Base-by-base conservation (phyloP, 2,888 invertebrate species). In the Homarus gammarus region DNA sequence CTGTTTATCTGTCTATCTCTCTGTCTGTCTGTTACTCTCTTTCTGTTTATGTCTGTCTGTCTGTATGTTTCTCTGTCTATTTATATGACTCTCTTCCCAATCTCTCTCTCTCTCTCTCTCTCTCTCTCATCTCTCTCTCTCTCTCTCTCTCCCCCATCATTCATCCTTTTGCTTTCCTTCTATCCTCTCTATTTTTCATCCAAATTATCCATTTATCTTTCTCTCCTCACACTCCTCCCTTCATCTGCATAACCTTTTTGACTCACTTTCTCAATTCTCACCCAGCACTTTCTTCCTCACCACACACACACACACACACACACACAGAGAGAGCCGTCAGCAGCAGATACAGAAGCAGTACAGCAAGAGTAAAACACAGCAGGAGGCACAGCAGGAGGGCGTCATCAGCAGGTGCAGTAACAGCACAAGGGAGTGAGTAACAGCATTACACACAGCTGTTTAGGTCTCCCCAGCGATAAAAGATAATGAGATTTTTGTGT, bases 21-120 rank as follows among this genome's bases (percentile, higher is more conserved):
- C 72, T 70, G 12, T 70, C 72, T 70, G 31, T 70, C 72, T 70
- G 38, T 70, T 18, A 27, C 33, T 70, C 38, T 38, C 72, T 33
- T 12, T 70, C 33, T 70, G 12, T 36, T 31, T 36, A 8, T 33
- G 22, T 70, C 72, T 70, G 22, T 70, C 72, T 70, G 22, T 70
- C 72, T 70, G 22, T 70, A 12, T 70, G 22, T 70, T 31, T 70
- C 72, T 70, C 72, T 70, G 22, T 70, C 72, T 70, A 12, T 70
- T 31, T 70, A 12, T 70, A 2, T 56, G 12, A 12, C 22, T 18
- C 56, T 56, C 56, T 56, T 22, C 22, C 56, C 18, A 12, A 18
- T 22, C 18, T 22, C 22, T 18, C 6, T 22, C 56, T 18, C 10
- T 56, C 56, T 56, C 56, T 56, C 56, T 56, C 56, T 56, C 49